Conservation (phyloP, 2,888 invertebrate genomes). For the Drosophila colorata region DNA sequence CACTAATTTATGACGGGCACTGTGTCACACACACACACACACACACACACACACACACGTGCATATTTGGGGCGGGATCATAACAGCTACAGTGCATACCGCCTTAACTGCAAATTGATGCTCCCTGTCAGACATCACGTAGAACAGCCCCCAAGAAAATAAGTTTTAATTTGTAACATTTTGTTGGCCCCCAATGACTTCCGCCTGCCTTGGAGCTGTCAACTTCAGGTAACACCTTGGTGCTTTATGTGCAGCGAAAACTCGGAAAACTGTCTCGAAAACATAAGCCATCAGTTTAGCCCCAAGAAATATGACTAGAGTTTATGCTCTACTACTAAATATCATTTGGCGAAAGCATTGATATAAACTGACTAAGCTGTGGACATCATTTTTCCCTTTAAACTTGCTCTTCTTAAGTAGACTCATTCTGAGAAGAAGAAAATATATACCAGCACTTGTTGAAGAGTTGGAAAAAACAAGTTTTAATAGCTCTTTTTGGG, state of each 20-base stretch:
- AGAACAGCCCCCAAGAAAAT: constrained; percentile 21
- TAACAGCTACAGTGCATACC: constrained; percentile 36
- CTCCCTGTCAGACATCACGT: constrained; percentile 53
- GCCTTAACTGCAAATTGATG: constrained; percentile 70
- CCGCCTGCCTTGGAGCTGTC: constrained; percentile 22
- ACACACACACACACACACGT: constrained; percentile 6
- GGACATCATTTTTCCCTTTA: background rate
- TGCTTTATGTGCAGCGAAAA: background rate
- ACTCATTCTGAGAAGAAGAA: background rate
- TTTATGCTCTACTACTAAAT: constrained; percentile 55
- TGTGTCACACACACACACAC: constrained; percentile 28
- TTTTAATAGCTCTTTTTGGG: background rate
- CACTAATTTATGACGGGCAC: constrained; percentile 62
- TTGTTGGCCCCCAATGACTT: constrained; percentile 26
- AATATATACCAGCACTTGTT: background rate
- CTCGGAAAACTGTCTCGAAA: background rate
- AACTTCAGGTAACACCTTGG: constrained; percentile 29
- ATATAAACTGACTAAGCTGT: constrained; percentile 30
- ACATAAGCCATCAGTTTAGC: constrained; percentile 16
- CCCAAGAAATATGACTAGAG: constrained; percentile 55
- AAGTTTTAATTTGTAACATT: constrained; percentile 54
- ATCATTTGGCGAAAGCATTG: constrained; percentile 15
- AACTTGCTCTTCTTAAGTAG: no score
- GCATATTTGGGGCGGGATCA: constrained; percentile 6
- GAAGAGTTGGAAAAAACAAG: background rate